Percentiles rank a stretch among this genome's conserved stretches.
Conservation (phyloP, 2,888 invertebrate species). For the Trichopoda pennipes region DNA sequence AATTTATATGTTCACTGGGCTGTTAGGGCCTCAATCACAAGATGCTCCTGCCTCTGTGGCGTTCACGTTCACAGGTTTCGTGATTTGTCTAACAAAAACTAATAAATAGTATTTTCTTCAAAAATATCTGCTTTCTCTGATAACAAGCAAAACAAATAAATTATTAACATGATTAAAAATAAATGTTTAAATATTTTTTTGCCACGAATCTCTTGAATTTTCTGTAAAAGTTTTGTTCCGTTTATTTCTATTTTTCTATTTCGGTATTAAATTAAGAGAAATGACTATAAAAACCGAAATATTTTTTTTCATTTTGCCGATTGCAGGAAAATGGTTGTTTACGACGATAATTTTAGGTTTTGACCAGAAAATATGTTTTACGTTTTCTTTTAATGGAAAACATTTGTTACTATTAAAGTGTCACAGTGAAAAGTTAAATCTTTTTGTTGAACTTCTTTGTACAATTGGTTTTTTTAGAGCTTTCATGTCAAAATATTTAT, state of each 20-base stretch:
- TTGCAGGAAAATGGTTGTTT: neutral
- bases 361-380: conserved; percentile 4
- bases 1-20: conserved; percentile 4
- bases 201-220: neutral
- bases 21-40: conserved; percentile 11
- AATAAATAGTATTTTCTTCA: conserved; percentile 37
- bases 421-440: conserved; percentile 18
- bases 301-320: neutral
- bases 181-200: conserved; percentile 36
- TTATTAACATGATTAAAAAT: conserved; percentile 40
- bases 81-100: conserved; percentile 42
- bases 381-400: neutral
- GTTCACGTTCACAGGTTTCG: conserved; percentile 19
- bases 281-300: conserved; percentile 12
- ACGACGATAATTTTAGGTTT: neutral
- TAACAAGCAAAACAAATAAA: conserved; percentile 23
- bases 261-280: conserved; percentile 2
- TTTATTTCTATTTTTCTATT: neutral
- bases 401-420: conserved; percentile 48
- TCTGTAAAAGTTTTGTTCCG: neutral
- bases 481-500: conserved; percentile 18
- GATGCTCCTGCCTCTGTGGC: neutral
- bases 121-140: conserved; percentile 3
- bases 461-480: neutral
- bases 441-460: conserved; percentile 7